phyloP scores from a whole-genome alignment of 2,888 invertebrate genomes.

The Drosophila prostipennis region DNA sequence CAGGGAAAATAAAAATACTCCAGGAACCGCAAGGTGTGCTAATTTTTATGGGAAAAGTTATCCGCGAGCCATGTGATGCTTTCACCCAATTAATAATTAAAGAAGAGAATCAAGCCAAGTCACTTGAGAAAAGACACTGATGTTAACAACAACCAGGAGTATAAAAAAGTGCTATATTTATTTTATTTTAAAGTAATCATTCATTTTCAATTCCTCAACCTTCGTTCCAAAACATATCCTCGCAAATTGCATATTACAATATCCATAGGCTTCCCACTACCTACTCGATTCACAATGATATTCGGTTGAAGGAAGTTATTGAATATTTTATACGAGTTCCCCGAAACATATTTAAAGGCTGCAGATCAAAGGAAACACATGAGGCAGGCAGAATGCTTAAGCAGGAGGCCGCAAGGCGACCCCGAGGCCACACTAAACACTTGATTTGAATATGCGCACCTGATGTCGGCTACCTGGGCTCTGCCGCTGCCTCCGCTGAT shows the following conservation, averaged over 20 bases:
- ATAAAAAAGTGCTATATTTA: too few species aligned
- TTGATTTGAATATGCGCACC: slow-evolving; percentile 33
- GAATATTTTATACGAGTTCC: slow-evolving; percentile 8
- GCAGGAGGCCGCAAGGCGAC: slow-evolving; percentile 5
- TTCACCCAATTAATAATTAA: background rate
- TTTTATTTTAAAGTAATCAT: background rate
- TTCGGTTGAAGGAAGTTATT: slow-evolving; percentile 18
- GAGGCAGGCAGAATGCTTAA: slow-evolving; percentile 8
- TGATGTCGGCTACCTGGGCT: slow-evolving; percentile 30
- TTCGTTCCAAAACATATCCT: background rate
- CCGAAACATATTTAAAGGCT: slow-evolving; percentile 20
- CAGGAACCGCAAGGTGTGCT: background rate
- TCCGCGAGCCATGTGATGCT: background rate
- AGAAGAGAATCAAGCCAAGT: background rate
- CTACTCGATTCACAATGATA: slow-evolving; percentile 15
- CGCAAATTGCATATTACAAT: background rate
- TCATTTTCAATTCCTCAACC: background rate
- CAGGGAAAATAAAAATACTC: background rate
- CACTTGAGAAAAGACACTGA: background rate
- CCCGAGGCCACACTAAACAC: slow-evolving; percentile 24
- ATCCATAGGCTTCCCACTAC: background rate
- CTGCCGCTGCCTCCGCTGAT: slow-evolving; percentile 5
- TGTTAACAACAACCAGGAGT: too few species aligned
- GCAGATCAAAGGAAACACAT: slow-evolving; percentile 24
- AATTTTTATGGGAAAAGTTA: slow-evolving; percentile 9